phyloP scores from a whole-genome alignment of 1,140 invertebrate genomes.

The Anadara kagoshimensis region DNA sequence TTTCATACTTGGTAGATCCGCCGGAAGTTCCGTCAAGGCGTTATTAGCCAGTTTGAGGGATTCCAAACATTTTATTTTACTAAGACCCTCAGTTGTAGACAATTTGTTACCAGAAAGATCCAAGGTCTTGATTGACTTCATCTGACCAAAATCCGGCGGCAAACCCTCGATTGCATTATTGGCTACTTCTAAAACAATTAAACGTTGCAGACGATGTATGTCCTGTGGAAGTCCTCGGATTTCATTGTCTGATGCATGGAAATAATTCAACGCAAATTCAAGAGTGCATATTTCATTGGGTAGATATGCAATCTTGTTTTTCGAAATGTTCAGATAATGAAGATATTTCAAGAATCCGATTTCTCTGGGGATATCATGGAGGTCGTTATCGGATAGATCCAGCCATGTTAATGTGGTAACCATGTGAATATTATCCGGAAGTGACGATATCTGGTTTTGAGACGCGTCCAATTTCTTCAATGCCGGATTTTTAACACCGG shows the following conservation, averaged over 20 bases:
- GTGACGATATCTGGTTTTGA: conserved; percentile 54
- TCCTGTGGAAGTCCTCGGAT: conserved; percentile 56
- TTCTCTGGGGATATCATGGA: conserved; percentile 60
- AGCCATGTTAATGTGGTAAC: conserved; percentile 60
- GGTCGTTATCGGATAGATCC: conserved; percentile 63
- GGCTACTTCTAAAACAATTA: conserved; percentile 55
- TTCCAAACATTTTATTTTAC: conserved; percentile 49
- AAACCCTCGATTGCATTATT: conserved; percentile 62
- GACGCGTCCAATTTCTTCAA: conserved; percentile 64
- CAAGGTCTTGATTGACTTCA: conserved; percentile 53
- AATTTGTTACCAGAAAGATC: conserved; percentile 63
- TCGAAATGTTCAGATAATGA: conserved; percentile 56
- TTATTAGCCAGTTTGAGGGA: conserved; percentile 55
- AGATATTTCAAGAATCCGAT: conserved; percentile 64
- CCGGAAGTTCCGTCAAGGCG: conserved; percentile 50
- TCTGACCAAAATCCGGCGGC: conserved; percentile 59
- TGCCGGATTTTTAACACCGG: conserved; percentile 57
- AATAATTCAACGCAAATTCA: conserved; percentile 50
- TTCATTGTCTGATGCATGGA: conserved; percentile 57
- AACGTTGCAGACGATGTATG: conserved; percentile 49
- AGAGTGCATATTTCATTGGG: conserved; percentile 64
- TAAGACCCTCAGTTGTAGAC: conserved; percentile 43
- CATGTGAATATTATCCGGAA: conserved; percentile 64
- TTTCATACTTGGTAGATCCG: conserved; percentile 56
- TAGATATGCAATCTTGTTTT: conserved; percentile 62